Percentiles rank a stretch among this genome's conserved stretches.
phyloP scores from a whole-genome alignment of 2,888 invertebrate species.

The Carabus problematicus region DNA sequence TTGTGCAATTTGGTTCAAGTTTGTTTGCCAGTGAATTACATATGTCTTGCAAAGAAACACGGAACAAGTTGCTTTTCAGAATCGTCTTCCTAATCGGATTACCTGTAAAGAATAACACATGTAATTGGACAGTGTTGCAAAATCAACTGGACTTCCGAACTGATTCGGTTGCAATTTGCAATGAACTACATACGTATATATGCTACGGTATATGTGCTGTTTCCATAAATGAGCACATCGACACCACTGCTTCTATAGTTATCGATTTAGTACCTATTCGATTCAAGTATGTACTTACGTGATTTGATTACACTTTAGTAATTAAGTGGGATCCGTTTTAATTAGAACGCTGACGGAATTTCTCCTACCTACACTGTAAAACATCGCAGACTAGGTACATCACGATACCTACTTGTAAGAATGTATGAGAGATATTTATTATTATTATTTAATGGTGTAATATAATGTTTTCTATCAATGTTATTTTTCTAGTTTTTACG shows the following conservation, averaged over 20 bases:
- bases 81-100: too few relatives aligned
- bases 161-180: too few relatives aligned
- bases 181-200: too few relatives aligned
- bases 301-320: slow-evolving; percentile 58
- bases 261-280: slow-evolving; percentile 48
- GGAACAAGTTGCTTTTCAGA: too few relatives aligned
- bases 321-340: slow-evolving; percentile 55
- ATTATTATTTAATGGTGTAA: not conserved
- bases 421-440: not conserved
- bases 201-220: too few relatives aligned
- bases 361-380: too few relatives aligned
- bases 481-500: slow-evolving; percentile 4
- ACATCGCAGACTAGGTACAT: too few relatives aligned
- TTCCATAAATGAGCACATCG: too few relatives aligned
- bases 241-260: not conserved
- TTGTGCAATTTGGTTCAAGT: slow-evolving; percentile 28
- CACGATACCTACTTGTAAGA: too few relatives aligned
- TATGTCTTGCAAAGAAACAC: not conserved
- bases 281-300: slow-evolving; percentile 54
- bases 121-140: too few relatives aligned
- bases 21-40: slow-evolving; percentile 4
- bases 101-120: too few relatives aligned
- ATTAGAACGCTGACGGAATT: slow-evolving; percentile 1
- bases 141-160: too few relatives aligned
- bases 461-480: slow-evolving; percentile 5